Evolutionary conservation across 2,113 vertebrate species (phyloP), one percentile per base, ranked within the genome.

Genomic region (Rissa tridactyla): DNA sequence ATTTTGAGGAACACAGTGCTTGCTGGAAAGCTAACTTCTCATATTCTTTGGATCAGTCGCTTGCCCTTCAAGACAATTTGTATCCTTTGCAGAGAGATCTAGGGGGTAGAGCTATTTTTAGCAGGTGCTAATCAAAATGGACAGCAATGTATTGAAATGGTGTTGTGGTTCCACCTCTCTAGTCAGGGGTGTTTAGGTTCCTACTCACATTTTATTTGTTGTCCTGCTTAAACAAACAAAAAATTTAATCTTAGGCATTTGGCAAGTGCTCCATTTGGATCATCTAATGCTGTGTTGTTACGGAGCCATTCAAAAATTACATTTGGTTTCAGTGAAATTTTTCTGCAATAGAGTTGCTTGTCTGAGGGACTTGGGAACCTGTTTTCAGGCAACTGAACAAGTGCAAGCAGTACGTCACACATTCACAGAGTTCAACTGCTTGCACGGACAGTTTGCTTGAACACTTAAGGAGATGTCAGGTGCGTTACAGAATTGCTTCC

Each of bases 351-450:
- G 5, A 66, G 17, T 62, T 62, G 18, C 69, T 79, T 85, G 16
- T 80, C 52, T 19, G 25, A 55, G 32, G 51, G 57, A 30, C 15
- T n/a, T 66, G 30, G 29, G 66, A 90, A 60, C 10, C 4, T 68
- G 22, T 66, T 51, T 81, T 77, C 42, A 64, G 49, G 17, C 9
- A 36, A 2, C 4, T 55, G 58, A 68, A 5, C 5, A 42, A 42
- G 72, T 25, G 25, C 29, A 44, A 20, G 29, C n/a, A 60, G 34
- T n/a, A 17, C 32, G 9, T 93, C 10, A 4, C 13, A 2, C 0
- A 2, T 60, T 52, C 61, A 51, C 14, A 32, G 25, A 42, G 26
- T 72, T 42, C 0, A 0, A 11, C 26, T 54, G 16, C 13, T 3
- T 1, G 0, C 10, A 15, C 1, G 5, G 20, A 8, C 47, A 11